Conservation (phyloP, 2,888 invertebrate genomes). For the Danaus chrysippus region DNA sequence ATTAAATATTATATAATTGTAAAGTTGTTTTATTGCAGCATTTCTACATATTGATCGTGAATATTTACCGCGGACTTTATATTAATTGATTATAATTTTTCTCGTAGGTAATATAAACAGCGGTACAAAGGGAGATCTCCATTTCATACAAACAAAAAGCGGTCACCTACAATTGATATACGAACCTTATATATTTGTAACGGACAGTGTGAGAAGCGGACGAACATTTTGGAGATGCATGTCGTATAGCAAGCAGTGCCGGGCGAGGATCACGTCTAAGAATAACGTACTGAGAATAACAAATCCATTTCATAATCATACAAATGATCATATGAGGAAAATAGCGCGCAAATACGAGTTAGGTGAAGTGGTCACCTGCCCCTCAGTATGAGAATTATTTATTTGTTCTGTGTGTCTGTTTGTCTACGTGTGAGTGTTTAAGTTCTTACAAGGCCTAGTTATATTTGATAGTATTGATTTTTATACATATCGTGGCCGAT, state of each 20-base stretch:
- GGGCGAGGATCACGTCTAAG: constrained; percentile 73
- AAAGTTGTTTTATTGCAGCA: background rate
- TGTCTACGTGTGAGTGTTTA: constrained; percentile 18
- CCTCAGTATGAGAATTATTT: constrained; percentile 49
- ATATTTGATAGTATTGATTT: constrained; percentile 10
- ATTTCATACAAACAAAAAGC: constrained; percentile 74
- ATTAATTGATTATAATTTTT: constrained; percentile 26
- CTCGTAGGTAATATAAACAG: constrained; percentile 57
- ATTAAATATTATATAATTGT: background rate
- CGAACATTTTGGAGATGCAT: constrained; percentile 75
- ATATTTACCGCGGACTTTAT: background rate
- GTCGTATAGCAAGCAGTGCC: constrained; percentile 72
- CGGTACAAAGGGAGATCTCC: constrained; percentile 62
- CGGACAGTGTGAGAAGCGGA: constrained; percentile 73
- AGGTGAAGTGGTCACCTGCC: constrained; percentile 71
- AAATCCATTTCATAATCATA: constrained; percentile 70
- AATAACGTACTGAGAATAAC: constrained; percentile 67
- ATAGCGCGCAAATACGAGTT: constrained; percentile 66
- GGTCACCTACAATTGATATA: constrained; percentile 71
- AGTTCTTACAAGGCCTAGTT: constrained; percentile 9
- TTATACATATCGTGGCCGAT: background rate
- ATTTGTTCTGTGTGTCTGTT: constrained; percentile 6
- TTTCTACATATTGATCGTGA: background rate
- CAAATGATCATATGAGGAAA: constrained; percentile 65
- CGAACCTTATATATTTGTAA: constrained; percentile 73